Conservation (phyloP, 2,113 vertebrate species). For the Caretta caretta region DNA sequence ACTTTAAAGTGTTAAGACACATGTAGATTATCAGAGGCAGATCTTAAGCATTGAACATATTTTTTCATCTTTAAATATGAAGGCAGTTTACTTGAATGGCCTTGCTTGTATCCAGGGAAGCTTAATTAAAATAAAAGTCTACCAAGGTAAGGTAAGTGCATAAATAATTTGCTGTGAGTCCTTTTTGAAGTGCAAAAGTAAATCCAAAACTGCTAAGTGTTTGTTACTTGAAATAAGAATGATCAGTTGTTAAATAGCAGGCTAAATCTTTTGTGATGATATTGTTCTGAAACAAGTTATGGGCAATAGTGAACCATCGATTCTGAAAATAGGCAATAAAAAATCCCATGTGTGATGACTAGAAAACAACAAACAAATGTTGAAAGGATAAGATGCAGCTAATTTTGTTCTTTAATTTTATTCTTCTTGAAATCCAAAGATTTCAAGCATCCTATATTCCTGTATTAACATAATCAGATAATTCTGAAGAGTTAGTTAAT, state of each 20-base stretch:
- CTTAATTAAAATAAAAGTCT: slow-evolving; percentile 39
- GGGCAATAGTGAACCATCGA: slow-evolving; percentile 25
- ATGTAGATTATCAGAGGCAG: background rate
- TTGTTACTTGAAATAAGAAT: slow-evolving; percentile 11
- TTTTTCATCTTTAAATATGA: background rate
- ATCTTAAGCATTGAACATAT: background rate
- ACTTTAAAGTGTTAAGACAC: background rate
- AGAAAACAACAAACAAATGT: background rate
- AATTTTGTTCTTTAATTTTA: slow-evolving; percentile 36
- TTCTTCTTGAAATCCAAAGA: slow-evolving; percentile 6
- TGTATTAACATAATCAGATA: background rate
- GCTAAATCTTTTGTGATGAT: background rate
- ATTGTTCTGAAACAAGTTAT: slow-evolving; percentile 39
- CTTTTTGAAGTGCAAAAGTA: background rate
- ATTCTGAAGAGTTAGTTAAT: background rate
- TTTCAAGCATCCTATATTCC: background rate
- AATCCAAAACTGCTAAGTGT: slow-evolving; percentile 40
- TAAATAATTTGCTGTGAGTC: background rate
- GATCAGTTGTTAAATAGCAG: background rate
- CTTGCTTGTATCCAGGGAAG: background rate
- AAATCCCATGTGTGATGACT: background rate
- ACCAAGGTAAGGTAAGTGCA: slow-evolving; percentile 1
- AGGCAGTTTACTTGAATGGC: background rate
- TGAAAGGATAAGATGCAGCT: background rate
- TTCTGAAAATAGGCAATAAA: slow-evolving; percentile 22